Evolutionary conservation across 1,140 invertebrate species (phyloP), one percentile per base, ranked within the genome.

Genomic region (Magallana ariakensis): DNA sequence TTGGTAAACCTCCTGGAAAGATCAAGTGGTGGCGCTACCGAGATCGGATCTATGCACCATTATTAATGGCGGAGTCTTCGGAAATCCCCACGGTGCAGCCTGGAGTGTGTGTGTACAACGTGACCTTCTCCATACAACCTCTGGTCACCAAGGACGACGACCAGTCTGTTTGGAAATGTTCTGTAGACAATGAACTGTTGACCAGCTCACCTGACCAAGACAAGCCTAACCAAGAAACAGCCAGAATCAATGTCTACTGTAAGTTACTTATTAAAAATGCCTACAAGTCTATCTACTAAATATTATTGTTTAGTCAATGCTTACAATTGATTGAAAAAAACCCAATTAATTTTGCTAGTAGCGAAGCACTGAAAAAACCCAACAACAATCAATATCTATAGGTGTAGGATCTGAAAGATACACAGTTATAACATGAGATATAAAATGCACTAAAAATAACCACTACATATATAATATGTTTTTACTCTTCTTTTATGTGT

Each of bases 121-220:
- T 82, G 46, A 82, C 80, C 80, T 54, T 33, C 19, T 8, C 80
- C 7, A 54, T 82, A 53, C 6, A 15, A n/a, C 16, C n/a, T 26
- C 9, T 5, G 1, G 54, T 82, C 33, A 54, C 80, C 16, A 82
- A 7, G 15, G 80, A 82, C 11, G 80, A 82, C 16, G 80, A 82
- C 46, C 80, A 82, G 16, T 55, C 46, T 0, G 80, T 82, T 46
- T 55, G 46, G 54, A 55, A 46, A 55, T 82, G 80, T 82, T 82
- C 46, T 16, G 80, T 82, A n/a, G 54, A 82, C 80, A 54, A 82
- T n/a, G 53, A 82, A 19, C 80, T 82, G 80, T 22, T 82, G 80
- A 19, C 80, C 11, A 13, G 8, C 13, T 22, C n/a, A 16, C 66
- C 66, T 26, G 53, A 82, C 46, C n/a, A 9, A 55, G 46, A 82